Base-by-base conservation (phyloP, 2,113 vertebrate species). In the Phyllostomus hastatus region DNA sequence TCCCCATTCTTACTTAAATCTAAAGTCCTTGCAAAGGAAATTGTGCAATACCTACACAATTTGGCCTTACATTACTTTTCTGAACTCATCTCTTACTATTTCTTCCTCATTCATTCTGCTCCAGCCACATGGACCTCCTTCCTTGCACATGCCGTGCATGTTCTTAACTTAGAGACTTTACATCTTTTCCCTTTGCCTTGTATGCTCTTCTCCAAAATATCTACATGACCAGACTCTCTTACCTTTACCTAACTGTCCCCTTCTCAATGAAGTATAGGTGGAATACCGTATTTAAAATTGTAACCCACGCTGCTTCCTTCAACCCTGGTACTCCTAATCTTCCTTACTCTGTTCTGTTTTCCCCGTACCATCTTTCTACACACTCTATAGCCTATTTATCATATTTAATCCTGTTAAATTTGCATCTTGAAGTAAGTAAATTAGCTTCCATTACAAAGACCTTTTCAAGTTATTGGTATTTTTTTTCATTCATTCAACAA, bases 401-500 rank as follows among this genome's bases (percentile, higher is more conserved):
- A 41, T 91, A 81, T 72, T 85, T 93, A 69, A 59, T 84, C 70
- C 48, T 91, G 72, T 73, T 90, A 76, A 78, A 85, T 33, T 90
- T 95, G 17, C 16, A 72, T 89, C 26, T 91, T 59, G 38, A 52
- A 89, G 14, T 78, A 82, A 76, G 69, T 72, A 66, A 24, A 85
- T 64, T 84, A 75, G 6, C 35, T 73, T 91, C 16, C 69, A 54
- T 91, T 70, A 70, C 64, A 91, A 66, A 70, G 11, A 84, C 54
- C 33, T 15, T 91, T 75, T 88, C 5, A 80, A 76, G 16, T 81
- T 91, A 78, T 24, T 17, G 38, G n/a, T 14, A 78, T 93, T 86
- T 81, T 93, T 48, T 70, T 82, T 89, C 52, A 82, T 48, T 95
- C 19, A 85, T 4, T 93, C 70, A 80, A 95, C 35, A 88, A 86